Conservation (phyloP, 2,113 vertebrate genomes). For the Sinocyclocheilus anshuiensis region DNA sequence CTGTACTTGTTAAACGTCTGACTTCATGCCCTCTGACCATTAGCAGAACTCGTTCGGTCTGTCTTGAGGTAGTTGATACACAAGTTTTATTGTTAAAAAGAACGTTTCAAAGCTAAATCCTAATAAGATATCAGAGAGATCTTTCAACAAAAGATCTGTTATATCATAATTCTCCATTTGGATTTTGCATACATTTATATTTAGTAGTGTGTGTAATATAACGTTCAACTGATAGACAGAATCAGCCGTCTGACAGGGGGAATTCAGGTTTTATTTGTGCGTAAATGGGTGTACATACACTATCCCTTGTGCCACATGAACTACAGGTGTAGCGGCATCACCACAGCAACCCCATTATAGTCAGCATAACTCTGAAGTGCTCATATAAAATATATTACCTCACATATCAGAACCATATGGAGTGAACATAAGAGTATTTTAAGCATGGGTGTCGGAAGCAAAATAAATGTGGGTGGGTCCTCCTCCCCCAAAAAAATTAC, state of each 20-base stretch:
- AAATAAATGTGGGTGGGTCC: no score
- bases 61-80: not conserved
- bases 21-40: not conserved
- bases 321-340: constrained; percentile 16
- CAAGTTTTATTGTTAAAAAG: no score
- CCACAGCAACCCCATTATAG: not conserved
- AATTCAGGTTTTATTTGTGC: not conserved
- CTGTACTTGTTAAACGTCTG: constrained; percentile 35
- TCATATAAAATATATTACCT: not conserved
- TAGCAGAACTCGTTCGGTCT: not conserved
- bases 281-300: not conserved
- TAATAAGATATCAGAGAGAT: not conserved
- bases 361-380: not conserved
- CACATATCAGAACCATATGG: not conserved
- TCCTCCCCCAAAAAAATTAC: no score
- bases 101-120: not conserved
- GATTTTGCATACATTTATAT: constrained; percentile 10
- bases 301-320: constrained; percentile 1
- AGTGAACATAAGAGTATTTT: not conserved
- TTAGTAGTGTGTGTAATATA: not conserved
- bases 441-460: no score
- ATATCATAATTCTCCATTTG: not conserved
- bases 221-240: not conserved
- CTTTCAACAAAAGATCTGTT: not conserved
- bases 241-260: no score